Conservation (phyloP, 2,113 vertebrate species). For the Eudyptes chrysolophus region DNA sequence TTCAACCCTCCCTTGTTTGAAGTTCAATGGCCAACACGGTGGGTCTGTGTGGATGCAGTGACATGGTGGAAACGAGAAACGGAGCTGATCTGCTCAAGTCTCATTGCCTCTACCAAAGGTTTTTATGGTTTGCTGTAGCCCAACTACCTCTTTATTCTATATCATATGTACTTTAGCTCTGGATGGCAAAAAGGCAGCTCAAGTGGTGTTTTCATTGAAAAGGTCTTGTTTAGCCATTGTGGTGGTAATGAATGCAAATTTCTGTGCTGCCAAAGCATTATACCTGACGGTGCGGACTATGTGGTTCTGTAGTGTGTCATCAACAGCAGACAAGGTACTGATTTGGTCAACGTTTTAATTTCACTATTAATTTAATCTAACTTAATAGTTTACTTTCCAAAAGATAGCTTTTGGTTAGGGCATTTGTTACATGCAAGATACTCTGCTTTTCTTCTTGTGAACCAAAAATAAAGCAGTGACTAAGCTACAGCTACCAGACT, state of each 20-base stretch:
- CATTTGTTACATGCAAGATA: neutral
- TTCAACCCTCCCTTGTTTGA: fast-evolving
- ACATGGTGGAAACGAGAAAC: fast-evolving
- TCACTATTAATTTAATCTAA: slow-evolving; percentile 37
- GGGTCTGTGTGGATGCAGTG: neutral
- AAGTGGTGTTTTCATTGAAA: slow-evolving; percentile 49
- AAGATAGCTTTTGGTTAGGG: neutral
- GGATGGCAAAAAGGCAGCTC: slow-evolving; percentile 41
- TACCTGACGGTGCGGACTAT: neutral
- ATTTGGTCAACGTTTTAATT: slow-evolving; percentile 28
- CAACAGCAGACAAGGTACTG: slow-evolving; percentile 13
- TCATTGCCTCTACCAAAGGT: neutral
- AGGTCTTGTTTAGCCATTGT: slow-evolving; percentile 53
- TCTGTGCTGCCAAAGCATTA: slow-evolving; percentile 43
- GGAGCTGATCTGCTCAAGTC: fast-evolving
- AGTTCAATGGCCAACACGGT: fast-evolving
- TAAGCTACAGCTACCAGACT: neutral
- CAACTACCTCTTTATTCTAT: neutral
- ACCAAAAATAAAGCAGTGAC: neutral
- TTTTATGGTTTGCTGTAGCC: neutral
- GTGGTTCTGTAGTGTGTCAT: slow-evolving; percentile 11
- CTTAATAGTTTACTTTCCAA: neutral
- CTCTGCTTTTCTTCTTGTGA: neutral
- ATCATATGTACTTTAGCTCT: neutral
- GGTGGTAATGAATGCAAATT: slow-evolving; percentile 47